These are phyloP conservation scores for Cromileptes altivelis DNA, from an alignment of 2,113 vertebrate genomes.

Conservation along the genomic window DNA sequence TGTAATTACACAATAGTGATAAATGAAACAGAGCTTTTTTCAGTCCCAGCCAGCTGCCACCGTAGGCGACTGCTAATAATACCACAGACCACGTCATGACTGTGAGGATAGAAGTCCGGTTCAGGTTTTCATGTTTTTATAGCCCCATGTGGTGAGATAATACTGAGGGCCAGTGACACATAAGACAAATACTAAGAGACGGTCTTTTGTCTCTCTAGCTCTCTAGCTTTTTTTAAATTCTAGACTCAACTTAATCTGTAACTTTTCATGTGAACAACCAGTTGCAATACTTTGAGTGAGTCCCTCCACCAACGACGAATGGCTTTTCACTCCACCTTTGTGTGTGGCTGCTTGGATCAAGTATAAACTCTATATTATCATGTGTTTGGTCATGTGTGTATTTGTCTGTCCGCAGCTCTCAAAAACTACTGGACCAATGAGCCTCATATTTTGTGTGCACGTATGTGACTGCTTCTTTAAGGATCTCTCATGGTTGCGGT, in stretches of 20 bases:
- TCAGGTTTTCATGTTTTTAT: slow-evolving; percentile 21
- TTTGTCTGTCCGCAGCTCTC: too few relatives aligned
- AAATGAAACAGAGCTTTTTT: slow-evolving; percentile 26
- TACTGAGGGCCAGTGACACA: background rate
- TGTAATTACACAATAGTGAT: slow-evolving; percentile 20
- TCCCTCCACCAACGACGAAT: background rate
- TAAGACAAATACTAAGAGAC: background rate
- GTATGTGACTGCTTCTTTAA: too few relatives aligned
- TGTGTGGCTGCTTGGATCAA: background rate
- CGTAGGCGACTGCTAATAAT: background rate
- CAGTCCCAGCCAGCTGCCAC: slow-evolving; percentile 13
- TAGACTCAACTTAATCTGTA: background rate
- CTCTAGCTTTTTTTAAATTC: background rate
- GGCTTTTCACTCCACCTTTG: background rate
- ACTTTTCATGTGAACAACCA: background rate
- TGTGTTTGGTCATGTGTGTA: too few relatives aligned
- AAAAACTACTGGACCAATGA: too few relatives aligned
- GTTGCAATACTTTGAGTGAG: background rate
- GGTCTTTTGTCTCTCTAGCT: background rate
- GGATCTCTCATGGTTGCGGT: too few relatives aligned
- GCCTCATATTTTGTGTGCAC: too few relatives aligned
- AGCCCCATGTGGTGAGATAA: background rate
- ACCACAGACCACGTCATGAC: background rate
- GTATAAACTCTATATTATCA: background rate
- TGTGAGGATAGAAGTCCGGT: slow-evolving; percentile 13